Evolutionary conservation across 1,140 invertebrate species (phyloP), one percentile per base, ranked within the genome.

Genomic region (Drosophila rhopaloa): DNA sequence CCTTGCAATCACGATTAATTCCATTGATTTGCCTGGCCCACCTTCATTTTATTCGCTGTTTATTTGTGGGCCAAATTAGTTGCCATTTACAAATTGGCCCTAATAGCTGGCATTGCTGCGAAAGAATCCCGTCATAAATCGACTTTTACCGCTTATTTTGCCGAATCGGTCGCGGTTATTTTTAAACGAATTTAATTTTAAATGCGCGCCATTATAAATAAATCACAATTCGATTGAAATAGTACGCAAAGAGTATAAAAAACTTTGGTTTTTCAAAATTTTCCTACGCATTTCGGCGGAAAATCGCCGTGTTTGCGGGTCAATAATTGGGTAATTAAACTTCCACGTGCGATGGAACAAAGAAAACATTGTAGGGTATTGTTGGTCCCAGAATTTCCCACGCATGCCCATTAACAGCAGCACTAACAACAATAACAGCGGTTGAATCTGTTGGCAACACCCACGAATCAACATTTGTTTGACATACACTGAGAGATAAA

Each of bases 31-130:
- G 32, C 35, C 29, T 46, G 50, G 65, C 35, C n/a, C 51, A 57
- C 51, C 67, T 27, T 6, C 29, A 41, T 50, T 48, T 29, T 6
- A 27, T 43, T 71, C 19, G 19, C 37, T 41, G 65, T 71, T 71
- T 71, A 41, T 68, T 71, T 48, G 65, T 29, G 43, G 27, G 32
- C 51, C 54, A 68, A 68, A 70, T 76, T 77, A 77, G 74, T 77
- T 77, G 74, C 63, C 74, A 70, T 77, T 78, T 77, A 67, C 73
- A 76, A 67, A 76, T 76, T 53, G 72, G 61, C 38, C 54, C 43
- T 38, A 70, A 70, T 70, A 50, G 66, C 44, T 67, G 43, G 43
- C 51, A 29, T 24, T 29, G 50, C 51, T 70, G 50, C 41, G 35
- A 71, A 70, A 37, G 66, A 71, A 71, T 71, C 37, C 37, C 66